Evolutionary conservation across 2,113 vertebrate genomes (phyloP), one percentile per base, ranked within the genome.

Genomic region (Proteles cristata): DNA sequence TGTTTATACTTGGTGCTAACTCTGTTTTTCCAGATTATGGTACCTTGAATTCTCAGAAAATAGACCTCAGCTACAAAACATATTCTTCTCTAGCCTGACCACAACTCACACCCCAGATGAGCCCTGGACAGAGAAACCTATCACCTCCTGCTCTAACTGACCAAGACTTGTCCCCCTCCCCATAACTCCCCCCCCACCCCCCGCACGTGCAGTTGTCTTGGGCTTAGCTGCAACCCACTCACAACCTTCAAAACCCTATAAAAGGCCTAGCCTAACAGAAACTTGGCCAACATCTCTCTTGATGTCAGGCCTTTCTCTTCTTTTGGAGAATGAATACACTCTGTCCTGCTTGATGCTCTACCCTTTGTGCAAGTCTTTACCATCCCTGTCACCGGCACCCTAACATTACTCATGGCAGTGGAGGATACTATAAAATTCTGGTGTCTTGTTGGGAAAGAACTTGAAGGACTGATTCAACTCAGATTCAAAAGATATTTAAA

Each of bases 401-500:
- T 45, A 45, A 53, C 31, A 33, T 33, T 15, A 79, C 31, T 85
- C 53, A 61, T 39, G 26, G 55, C 80, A 55, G 4, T 53, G 35
- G 35, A 50, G 7, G 48, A 74, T 74, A 23, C 26, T 80, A 10
- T 50, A 43, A 80, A 31, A 48, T 74, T 85, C 82, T 63, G 35
- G 31, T 66, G 11, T 76, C 65, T 92, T 85, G 23, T 35, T 17
- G 79, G 71, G 26, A 3, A 92, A 92, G 63, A 92, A 48, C 6
- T 50, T 84, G 90, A 48, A 77, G 11, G 33, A 83, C 48, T 83
- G 2, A 28, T 79, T 83, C 4, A n/a, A 66, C 28, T 79, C 5
- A 74, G 80, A 50, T 9, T 92, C 35, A 77, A 65, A 90, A 81
- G 25, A 53, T 66, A 58, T 69, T 45, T 96, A 48, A 77, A 77